phyloP scores from a whole-genome alignment of 1,140 invertebrate genomes.

The Zaprionus gabonicus region DNA sequence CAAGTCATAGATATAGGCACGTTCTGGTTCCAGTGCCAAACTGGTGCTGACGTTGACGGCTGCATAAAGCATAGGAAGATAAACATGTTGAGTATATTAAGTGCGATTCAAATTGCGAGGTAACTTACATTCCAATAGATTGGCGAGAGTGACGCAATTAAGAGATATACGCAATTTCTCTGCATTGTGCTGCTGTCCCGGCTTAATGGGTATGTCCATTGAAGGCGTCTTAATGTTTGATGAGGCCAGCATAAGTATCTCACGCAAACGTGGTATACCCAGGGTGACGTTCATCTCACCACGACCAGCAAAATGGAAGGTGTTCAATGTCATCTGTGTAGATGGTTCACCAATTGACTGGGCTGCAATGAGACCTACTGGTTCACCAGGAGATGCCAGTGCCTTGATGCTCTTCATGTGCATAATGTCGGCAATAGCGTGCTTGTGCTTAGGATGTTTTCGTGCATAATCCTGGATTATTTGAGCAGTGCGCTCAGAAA shows the following conservation, averaged over 20 bases:
- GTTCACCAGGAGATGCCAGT: conserved; percentile 95
- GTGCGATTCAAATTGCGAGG: not conserved
- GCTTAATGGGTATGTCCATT: conserved; percentile 95
- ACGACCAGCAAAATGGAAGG: conserved; percentile 99
- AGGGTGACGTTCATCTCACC: conserved; percentile 99
- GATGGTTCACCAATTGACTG: conserved; percentile 99
- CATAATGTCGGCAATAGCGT: conserved; percentile 88
- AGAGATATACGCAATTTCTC: conserved; percentile 89
- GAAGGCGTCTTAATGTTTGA: conserved; percentile 97
- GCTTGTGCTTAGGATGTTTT: conserved; percentile 84
- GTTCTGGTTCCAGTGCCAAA: conserved; percentile 86
- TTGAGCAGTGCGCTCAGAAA: conserved; percentile 91
- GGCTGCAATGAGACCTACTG: conserved; percentile 97
- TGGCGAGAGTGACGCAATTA: conserved; percentile 90
- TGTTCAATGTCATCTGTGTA: conserved; percentile 99
- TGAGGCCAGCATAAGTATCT: conserved; percentile 98
- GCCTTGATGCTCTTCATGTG: conserved; percentile 91
- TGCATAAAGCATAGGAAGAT: conserved; percentile 11
- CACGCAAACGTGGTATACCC: conserved; percentile 97
- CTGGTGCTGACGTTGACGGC: conserved; percentile 88
- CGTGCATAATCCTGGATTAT: conserved; percentile 88
- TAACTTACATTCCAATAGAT: conserved; percentile 90
- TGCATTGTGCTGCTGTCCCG: conserved; percentile 87
- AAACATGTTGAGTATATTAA: not conserved
- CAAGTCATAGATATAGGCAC: conserved; percentile 87